Conservation (phyloP, 2,113 vertebrate genomes). For the Chaetodon trifascialis region DNA sequence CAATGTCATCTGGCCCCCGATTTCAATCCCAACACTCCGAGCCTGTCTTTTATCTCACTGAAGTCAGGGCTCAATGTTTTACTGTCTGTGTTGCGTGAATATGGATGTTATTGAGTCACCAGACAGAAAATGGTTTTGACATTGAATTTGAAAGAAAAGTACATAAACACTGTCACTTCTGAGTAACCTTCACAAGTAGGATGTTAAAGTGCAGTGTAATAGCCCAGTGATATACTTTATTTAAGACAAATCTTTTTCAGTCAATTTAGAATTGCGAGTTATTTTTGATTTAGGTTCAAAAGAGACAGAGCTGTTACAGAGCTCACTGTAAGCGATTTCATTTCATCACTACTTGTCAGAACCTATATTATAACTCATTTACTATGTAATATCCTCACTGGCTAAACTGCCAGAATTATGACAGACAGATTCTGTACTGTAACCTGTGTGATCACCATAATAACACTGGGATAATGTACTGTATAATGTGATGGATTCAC, state of each 20-base stretch:
- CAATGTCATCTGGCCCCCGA: not conserved
- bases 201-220: not conserved
- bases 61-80: not conserved
- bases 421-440: constrained; percentile 29
- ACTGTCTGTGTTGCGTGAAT: not conserved
- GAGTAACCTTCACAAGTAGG: not conserved
- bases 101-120: not conserved
- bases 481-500: constrained; percentile 67
- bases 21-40: not conserved
- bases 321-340: constrained; percentile 13
- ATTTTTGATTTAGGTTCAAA: not conserved
- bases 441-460: constrained; percentile 41
- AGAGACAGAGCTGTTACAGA: not conserved
- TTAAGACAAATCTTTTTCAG: not conserved
- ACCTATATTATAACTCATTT: constrained; percentile 22
- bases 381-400: constrained; percentile 15
- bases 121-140: not conserved
- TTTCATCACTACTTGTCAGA: constrained; percentile 8
- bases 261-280: not conserved
- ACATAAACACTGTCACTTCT: not conserved
- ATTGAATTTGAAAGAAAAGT: not conserved
- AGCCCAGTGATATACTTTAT: not conserved
- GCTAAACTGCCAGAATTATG: constrained; percentile 25
- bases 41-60: constrained; percentile 1
- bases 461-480: constrained; percentile 51